Evolutionary conservation across 2,113 vertebrate genomes (phyloP).

Genomic region (Origma solitaria): DNA sequence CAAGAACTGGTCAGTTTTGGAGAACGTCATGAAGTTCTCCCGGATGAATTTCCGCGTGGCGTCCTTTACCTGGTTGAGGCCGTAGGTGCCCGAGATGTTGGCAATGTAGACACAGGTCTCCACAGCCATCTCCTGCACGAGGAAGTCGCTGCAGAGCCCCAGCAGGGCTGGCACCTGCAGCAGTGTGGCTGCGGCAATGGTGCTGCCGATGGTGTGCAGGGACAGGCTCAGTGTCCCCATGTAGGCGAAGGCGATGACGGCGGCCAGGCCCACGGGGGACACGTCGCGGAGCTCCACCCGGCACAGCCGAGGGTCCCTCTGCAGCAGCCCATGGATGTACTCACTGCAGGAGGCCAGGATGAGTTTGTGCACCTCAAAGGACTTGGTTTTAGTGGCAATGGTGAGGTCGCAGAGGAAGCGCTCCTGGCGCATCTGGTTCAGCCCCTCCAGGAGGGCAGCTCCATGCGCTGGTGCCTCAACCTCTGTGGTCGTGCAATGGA

Average conservation of each 20-base stretch:
- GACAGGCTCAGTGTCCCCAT: constrained; percentile 82
- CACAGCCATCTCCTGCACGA: constrained; percentile 75
- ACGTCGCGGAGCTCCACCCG: constrained; percentile 74
- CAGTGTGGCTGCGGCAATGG: constrained; percentile 71
- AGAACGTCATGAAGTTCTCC: constrained; percentile 80
- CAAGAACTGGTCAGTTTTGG: constrained; percentile 76
- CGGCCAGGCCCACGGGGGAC: constrained; percentile 77
- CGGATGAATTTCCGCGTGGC: constrained; percentile 74
- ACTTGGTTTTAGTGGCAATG: constrained; percentile 80
- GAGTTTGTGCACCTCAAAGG: constrained; percentile 81
- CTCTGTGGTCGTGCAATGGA: constrained; percentile 73
- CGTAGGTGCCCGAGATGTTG: constrained; percentile 78
- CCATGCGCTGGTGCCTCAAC: constrained; percentile 67
- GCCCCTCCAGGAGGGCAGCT: constrained; percentile 75
- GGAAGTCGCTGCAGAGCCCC: constrained; percentile 81
- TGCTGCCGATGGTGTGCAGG: constrained; percentile 84
- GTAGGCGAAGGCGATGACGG: constrained; percentile 80
- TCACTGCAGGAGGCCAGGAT: constrained; percentile 81
- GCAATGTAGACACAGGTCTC: constrained; percentile 82
- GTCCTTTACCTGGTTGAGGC: constrained; percentile 68
- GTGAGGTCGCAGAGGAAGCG: constrained; percentile 81
- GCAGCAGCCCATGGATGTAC: constrained; percentile 78
- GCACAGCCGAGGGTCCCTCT: constrained; percentile 76
- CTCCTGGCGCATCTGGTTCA: constrained; percentile 80
- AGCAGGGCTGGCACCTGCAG: constrained; percentile 78